A percentile compares a stretch with the other conserved stretches of the same genome.
Conservation (phyloP, 2,888 invertebrate species). For the Arenicola marina region DNA sequence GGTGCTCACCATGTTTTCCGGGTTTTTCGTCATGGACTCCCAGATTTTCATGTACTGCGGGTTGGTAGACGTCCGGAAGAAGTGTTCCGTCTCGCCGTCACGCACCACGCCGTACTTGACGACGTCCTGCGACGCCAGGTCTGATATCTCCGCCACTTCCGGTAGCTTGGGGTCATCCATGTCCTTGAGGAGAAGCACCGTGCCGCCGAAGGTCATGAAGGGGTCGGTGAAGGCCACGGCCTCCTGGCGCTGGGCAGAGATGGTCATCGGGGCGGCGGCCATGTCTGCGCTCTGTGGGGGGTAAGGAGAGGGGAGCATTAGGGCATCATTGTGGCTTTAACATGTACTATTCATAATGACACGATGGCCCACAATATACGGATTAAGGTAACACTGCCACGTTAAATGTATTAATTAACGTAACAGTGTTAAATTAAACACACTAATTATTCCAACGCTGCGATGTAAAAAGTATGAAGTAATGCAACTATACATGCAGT, state of each 20-base stretch:
- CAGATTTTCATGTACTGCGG: conserved; percentile 17
- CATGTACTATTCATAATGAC: too few species aligned
- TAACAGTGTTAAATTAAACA: too few species aligned
- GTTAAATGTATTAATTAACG: too few species aligned
- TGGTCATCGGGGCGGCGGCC: conserved; percentile 20
- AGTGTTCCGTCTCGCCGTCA: conserved; percentile 16
- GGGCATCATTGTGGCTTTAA: too few species aligned
- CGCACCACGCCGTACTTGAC: conserved; percentile 15
- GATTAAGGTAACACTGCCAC: too few species aligned
- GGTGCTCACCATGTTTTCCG: conserved; percentile 2
- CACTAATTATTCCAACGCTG: too few species aligned
- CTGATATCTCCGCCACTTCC: neutral
- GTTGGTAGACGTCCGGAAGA: conserved; percentile 16
- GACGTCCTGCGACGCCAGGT: conserved; percentile 15
- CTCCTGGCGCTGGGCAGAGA: conserved; percentile 5
- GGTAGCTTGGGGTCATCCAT: neutral
- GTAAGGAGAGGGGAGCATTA: too few species aligned
- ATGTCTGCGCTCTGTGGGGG: conserved; percentile 15
- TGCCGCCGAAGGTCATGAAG: conserved; percentile 18
- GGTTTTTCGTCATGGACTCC: conserved; percentile 9
- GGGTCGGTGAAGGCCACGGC: conserved; percentile 19
- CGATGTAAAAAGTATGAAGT: too few species aligned
- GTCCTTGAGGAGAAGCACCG: conserved; percentile 8
- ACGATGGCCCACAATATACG: too few species aligned
- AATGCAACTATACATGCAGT: too few species aligned